Base-by-base conservation (phyloP, 64 coral and sea anemone genomes). In the Porites lutea region DNA sequence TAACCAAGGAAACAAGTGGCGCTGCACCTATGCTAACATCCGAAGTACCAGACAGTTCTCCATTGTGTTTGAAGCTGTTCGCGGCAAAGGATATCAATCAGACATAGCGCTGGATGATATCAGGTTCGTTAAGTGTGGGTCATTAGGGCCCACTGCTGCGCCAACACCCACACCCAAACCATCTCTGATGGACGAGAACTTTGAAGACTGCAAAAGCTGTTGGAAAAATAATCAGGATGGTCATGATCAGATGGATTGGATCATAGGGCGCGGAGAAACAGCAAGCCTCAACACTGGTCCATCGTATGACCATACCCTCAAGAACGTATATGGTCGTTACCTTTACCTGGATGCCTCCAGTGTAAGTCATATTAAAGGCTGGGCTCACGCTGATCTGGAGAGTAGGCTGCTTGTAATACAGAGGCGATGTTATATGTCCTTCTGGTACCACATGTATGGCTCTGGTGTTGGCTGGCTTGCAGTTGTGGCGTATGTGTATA, bases 401-500 rank as follows among this genome's bases (percentile, higher is more conserved):
- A 96, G 95, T 58, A 77, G 91, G 73, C 53, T 79, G 49, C 76
- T 96, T 50, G 71, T 83, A 2, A 52, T 96, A 22, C 68, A 90
- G n/a, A 70, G 90, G 11, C 78, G 69, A 21, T 93, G 95, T 51
- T 96, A 87, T 82, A 96, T 96, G 91, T 72, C 95, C 0, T 96
- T 96, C 92, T 96, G 92, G 91, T 96, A 96, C 55, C 95, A 96
- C 16, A 96, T 93, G 91, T 96, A 93, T 48, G 95, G 95, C n/a
- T 52, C 37, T 4, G 57, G 59, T 19, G 68, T 88, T 1, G 95
- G 95, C 52, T 82, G 49, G 11, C 83, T 96, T 27, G 11, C 75
- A 3, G 82, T 93, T 22, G 74, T 78, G 6, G 55, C 83, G 3
- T 96, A 96, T 88, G 79, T 89, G 12, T 96, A 92, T 58, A 64